Conservation (phyloP, 2,797 vertebrate species). For the Champsocephalus gunnari region DNA sequence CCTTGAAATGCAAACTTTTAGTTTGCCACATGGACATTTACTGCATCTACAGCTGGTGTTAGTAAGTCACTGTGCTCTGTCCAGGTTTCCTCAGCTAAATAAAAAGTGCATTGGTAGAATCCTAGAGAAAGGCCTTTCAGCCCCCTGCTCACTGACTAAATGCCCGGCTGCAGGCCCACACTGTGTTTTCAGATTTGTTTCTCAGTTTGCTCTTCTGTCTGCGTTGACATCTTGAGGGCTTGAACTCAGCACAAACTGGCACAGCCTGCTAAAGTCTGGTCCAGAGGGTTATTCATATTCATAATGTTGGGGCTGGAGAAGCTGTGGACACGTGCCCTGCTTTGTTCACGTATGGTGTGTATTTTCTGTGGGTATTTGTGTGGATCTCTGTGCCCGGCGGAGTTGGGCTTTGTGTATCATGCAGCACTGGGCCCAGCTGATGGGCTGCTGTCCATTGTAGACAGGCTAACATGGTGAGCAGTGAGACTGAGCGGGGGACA, state of each 20-base stretch:
- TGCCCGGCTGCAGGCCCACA: constrained; percentile 44
- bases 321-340: constrained; percentile 57
- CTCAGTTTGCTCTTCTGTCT: constrained; percentile 71
- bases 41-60: constrained; percentile 10
- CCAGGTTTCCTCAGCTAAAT: constrained; percentile 27
- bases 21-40: constrained; percentile 28
- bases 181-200: constrained; percentile 67
- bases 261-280: constrained; percentile 49
- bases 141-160: constrained; percentile 30
- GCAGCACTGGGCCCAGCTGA: constrained; percentile 67
- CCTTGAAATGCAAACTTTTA: constrained; percentile 60
- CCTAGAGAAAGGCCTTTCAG: constrained; percentile 14
- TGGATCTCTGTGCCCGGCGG: constrained; percentile 45
- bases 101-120: not conserved
- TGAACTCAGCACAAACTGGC: constrained; percentile 64
- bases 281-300: constrained; percentile 78
- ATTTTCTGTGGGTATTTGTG: constrained; percentile 45
- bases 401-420: constrained; percentile 54
- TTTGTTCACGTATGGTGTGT: constrained; percentile 60
- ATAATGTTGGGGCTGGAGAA: constrained; percentile 65
- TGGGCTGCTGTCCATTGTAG: constrained; percentile 70
- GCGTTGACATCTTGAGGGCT: constrained; percentile 70
- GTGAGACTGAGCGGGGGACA: constrained; percentile 56
- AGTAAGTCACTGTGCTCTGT: constrained; percentile 21
- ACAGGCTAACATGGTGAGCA: constrained; percentile 54